These are phyloP conservation scores for Caranx melampygus DNA, from an alignment of 2,113 vertebrate species.

Conservation along the genomic window DNA sequence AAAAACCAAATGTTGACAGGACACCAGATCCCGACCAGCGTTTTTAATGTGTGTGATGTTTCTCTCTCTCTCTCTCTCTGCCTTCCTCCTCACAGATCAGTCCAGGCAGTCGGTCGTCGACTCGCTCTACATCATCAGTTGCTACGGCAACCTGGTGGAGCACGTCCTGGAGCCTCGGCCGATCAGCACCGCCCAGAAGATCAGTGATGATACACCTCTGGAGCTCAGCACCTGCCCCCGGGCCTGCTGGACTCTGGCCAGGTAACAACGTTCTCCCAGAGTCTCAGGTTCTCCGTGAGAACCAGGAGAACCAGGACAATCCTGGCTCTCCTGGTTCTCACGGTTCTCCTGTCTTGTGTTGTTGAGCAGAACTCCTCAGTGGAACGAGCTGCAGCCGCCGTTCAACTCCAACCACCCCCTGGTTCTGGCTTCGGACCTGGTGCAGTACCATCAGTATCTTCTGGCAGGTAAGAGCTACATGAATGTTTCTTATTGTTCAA, in stretches of 20 bases:
- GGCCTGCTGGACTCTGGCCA: constrained; percentile 95
- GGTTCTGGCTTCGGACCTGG: constrained; percentile 93
- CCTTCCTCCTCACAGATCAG: constrained; percentile 85
- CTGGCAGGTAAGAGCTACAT: constrained; percentile 89
- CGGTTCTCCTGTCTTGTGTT: constrained; percentile 42
- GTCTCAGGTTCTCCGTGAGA: too few relatives aligned
- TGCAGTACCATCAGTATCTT: constrained; percentile 95
- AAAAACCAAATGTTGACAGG: not conserved
- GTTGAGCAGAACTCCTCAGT: constrained; percentile 92
- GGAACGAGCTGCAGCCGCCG: constrained; percentile 97
- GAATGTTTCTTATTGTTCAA: not conserved
- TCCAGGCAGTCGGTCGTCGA: constrained; percentile 94
- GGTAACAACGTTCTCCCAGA: constrained; percentile 77
- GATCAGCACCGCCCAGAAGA: constrained; percentile 92
- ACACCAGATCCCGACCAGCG: not conserved
- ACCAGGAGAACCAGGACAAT: too few relatives aligned
- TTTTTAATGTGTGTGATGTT: not conserved
- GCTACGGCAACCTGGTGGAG: constrained; percentile 95
- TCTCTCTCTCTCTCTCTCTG: not conserved
- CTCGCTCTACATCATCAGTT: constrained; percentile 95
- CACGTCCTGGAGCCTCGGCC: constrained; percentile 95
- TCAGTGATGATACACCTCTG: constrained; percentile 95
- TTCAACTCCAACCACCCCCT: constrained; percentile 96
- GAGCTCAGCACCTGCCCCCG: constrained; percentile 93
- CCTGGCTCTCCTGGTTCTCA: too few relatives aligned